Evolutionary conservation across 1,140 invertebrate species (phyloP), one percentile per base, ranked within the genome.

Genomic region (Harpegnathos saltator): DNA sequence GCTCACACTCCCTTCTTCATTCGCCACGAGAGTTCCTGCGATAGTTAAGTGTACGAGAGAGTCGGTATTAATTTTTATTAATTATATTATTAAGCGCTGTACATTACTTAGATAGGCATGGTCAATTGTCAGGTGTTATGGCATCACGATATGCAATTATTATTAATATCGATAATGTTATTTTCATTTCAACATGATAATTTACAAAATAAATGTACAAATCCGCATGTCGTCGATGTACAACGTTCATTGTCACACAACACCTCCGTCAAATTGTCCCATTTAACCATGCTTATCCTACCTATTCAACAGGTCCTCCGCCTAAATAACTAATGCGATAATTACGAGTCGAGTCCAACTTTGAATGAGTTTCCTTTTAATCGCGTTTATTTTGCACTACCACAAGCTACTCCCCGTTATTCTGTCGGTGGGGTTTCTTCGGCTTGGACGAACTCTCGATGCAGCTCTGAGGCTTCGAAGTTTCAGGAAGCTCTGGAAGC

Each of bases 191-290:
- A 56, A 77, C 71, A 85, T 65, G 33, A 77, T 87, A 17, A 61
- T 69, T 82, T 81, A 71, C 73, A 65, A 62, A 89, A 89, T 89
- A 86, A 88, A 89, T 89, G 87, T 89, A 88, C 82, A 89, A 84
- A 89, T 63, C 22, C 83, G 65, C 84, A 88, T 54, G 29, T 62
- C 44, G 44, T 17, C 3, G 69, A 62, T 74, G 7, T 15, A 38
- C 19, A 7, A 44, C 38, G 9, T 11, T 73, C n/a, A 74, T 74
- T 38, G 38, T 17, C 29, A 65, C n/a, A 52, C 1, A n/a, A n/a
- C 48, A 29, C 68, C 63, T 58, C 17, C 38, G 7, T 17, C 17
- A 17, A 44, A 17, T 22, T 68, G 26, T 48, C 56, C 74, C 73
- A 54, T 66, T 69, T 56, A 44, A 44, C 38, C 38, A 44, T 44